These are phyloP conservation scores for Acleris literana DNA, from an alignment of 2,888 invertebrate genomes.

Conservation along the genomic window DNA sequence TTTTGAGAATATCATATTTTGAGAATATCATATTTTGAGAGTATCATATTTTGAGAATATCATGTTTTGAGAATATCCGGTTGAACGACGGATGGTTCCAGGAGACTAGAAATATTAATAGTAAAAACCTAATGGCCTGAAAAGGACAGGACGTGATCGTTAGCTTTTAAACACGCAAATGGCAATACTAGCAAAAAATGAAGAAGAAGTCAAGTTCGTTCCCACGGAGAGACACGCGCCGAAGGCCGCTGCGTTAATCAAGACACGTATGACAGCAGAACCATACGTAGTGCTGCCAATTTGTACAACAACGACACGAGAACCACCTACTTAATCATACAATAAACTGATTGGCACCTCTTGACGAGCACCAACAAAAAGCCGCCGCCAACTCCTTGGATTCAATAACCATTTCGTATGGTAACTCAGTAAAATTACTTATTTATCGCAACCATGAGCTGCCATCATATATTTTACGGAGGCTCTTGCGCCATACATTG, in stretches of 20 bases:
- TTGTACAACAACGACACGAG: conserved; percentile 48
- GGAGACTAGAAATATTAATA: neutral
- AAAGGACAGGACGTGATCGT: neutral
- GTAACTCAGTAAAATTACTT: conserved; percentile 53
- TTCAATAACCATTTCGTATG: conserved; percentile 40
- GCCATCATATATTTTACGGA: conserved; percentile 48
- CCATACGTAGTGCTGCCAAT: conserved; percentile 55
- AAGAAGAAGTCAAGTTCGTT: conserved; percentile 62
- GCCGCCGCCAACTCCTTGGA: conserved; percentile 41
- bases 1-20: too few relatives aligned
- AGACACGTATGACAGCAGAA: conserved; percentile 50
- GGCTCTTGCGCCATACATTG: conserved; percentile 49
- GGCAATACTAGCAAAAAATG: conserved; percentile 44
- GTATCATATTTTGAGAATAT: too few relatives aligned
- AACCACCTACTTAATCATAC: conserved; percentile 60
- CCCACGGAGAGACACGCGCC: conserved; percentile 55
- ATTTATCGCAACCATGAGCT: conserved; percentile 47
- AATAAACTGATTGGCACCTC: conserved; percentile 55
- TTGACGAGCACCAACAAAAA: conserved; percentile 54
- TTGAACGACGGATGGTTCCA: too few relatives aligned
- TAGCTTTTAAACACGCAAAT: conserved; percentile 10
- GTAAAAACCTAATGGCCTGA: neutral
- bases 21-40: too few relatives aligned
- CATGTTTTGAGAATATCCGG: too few relatives aligned
- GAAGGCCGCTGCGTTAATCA: conserved; percentile 59